These are phyloP conservation scores for Tympanoctomys barrerae DNA, from an alignment of 2,797 vertebrate genomes.

Conservation along the genomic window DNA sequence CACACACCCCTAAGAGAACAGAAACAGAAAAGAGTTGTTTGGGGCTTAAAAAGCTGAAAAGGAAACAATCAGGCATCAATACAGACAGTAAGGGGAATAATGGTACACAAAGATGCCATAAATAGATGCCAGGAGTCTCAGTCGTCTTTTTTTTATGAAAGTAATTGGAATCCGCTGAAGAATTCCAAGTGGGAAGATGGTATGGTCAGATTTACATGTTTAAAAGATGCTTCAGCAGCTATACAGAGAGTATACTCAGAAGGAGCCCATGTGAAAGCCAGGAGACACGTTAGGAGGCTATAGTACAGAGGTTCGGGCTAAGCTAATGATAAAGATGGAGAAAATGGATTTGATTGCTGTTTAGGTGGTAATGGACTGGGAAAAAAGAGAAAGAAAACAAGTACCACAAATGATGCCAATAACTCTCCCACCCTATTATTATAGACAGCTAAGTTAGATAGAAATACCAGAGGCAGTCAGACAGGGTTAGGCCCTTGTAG, in stretches of 20 bases:
- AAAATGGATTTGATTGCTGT: not conserved
- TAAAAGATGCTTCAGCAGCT: not conserved
- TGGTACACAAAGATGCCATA: not conserved
- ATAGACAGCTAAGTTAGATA: not conserved
- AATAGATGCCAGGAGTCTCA: not conserved
- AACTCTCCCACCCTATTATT: not conserved
- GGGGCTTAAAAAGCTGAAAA: not conserved
- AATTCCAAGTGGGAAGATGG: not conserved
- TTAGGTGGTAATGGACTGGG: not conserved
- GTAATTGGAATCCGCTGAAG: not conserved
- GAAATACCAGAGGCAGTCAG: not conserved
- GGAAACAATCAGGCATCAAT: not conserved
- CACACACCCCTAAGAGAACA: not conserved
- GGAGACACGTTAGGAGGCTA: not conserved
- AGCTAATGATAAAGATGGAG: not conserved
- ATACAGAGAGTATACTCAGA: not conserved
- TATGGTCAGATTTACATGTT: not conserved
- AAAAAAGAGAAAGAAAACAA: not conserved
- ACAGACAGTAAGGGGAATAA: not conserved
- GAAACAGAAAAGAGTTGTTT: not conserved
- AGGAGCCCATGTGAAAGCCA: not conserved
- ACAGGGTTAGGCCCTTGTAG: not conserved
- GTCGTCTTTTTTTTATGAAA: slow-evolving; percentile 15
- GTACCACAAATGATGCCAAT: not conserved
- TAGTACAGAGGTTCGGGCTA: not conserved